Evolutionary conservation across 1,140 invertebrate species (phyloP).

Genomic region (Metopolophium dirhodum): DNA sequence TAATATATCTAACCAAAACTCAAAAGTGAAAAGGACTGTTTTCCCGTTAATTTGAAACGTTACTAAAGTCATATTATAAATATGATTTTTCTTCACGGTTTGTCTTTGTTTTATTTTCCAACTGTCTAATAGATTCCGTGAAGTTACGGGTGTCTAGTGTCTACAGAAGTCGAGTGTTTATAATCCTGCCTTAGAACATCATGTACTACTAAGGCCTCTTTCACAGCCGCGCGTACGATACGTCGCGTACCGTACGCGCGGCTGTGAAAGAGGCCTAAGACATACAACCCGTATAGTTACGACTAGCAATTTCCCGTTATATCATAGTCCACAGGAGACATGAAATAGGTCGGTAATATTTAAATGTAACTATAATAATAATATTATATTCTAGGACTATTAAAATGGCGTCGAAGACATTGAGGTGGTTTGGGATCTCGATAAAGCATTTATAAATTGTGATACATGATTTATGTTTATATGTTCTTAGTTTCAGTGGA

Average conservation of each 20-base stretch:
- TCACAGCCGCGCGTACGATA: too few species aligned
- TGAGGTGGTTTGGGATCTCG: neutral
- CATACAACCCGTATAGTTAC: neutral
- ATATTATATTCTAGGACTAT: neutral
- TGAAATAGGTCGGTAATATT: neutral
- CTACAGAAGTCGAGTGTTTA: neutral
- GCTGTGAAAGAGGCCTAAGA: too few species aligned
- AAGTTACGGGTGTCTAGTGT: neutral
- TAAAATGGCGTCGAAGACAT: neutral
- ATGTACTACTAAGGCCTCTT: neutral
- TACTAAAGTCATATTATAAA: neutral
- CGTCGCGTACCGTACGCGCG: too few species aligned
- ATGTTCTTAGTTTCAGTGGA: neutral
- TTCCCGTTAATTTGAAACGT: neutral
- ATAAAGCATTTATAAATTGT: neutral
- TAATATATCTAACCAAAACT: too few species aligned
- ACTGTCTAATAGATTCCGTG: neutral
- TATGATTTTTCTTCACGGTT: neutral
- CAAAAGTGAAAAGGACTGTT: too few species aligned
- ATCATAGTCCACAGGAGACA: neutral
- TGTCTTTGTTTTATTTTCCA: neutral
- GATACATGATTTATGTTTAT: neutral
- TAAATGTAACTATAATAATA: neutral
- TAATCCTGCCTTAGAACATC: neutral
- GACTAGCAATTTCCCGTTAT: neutral